phyloP scores from a whole-genome alignment of 2,888 invertebrate genomes.

The Dryobotodes eremita region DNA sequence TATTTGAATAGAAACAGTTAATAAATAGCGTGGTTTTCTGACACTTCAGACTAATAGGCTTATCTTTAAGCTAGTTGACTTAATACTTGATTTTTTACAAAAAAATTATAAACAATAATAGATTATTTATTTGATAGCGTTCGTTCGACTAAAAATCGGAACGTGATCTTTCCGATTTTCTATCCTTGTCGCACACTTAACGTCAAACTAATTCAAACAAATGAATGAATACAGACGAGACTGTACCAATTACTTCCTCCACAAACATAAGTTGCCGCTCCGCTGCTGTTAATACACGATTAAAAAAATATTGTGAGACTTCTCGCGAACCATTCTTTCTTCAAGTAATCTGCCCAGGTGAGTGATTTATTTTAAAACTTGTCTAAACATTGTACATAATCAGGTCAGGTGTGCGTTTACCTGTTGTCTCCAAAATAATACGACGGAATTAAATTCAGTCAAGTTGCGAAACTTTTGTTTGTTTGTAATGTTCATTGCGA shows the following conservation, averaged over 20 bases:
- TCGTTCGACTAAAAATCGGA: constrained; percentile 53
- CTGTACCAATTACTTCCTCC: constrained; percentile 54
- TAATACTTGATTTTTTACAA: neutral
- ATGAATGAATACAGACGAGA: constrained; percentile 61
- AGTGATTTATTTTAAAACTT: constrained; percentile 44
- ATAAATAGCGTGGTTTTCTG: constrained; percentile 18
- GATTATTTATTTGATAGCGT: neutral
- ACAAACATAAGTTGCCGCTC: constrained; percentile 70
- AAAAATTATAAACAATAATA: neutral
- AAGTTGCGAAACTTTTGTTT: constrained; percentile 46
- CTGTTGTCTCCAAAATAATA: constrained; percentile 46
- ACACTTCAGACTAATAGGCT: constrained; percentile 7
- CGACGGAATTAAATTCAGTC: constrained; percentile 55
- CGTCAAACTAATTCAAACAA: constrained; percentile 70
- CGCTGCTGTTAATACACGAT: constrained; percentile 63
- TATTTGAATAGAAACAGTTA: neutral
- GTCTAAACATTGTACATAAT: constrained; percentile 3
- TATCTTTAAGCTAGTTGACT: neutral
- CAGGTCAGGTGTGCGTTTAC: constrained; percentile 51
- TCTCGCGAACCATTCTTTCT: constrained; percentile 34
- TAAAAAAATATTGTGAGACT: constrained; percentile 45
- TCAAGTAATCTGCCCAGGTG: constrained; percentile 52
- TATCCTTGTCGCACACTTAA: constrained; percentile 68
- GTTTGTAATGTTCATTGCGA: constrained; percentile 47
- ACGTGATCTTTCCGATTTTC: constrained; percentile 33